Evolutionary conservation across 30 jellyfish, hydroid and myxozoan species (phyloP).

Genomic region (Turritopsis dohrnii): DNA sequence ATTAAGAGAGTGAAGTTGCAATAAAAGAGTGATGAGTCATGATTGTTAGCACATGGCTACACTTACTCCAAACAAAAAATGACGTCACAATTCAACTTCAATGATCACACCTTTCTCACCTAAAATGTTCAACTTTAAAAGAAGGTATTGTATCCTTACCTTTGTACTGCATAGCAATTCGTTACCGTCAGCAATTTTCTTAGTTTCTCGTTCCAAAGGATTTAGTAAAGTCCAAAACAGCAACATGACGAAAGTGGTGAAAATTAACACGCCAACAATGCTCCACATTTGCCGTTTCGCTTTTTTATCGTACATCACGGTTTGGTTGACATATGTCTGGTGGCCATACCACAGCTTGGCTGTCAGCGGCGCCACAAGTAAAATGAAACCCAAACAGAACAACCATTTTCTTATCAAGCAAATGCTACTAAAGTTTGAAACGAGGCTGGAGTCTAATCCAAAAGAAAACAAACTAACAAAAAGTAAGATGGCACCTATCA

Average conservation of each 20-base stretch:
- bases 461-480: conserved; percentile 64
- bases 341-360: conserved; percentile 69
- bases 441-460: conserved; percentile 61
- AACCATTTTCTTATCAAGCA: conserved; percentile 79
- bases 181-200: conserved; percentile 39
- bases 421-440: conserved; percentile 49
- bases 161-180: conserved; percentile 35
- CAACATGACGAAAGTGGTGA: conserved; percentile 37
- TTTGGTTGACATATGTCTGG: conserved; percentile 41
- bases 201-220: conserved; percentile 54
- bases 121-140: background rate
- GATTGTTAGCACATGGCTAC: no score
- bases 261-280: conserved; percentile 31
- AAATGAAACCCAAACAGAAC: conserved; percentile 56
- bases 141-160: no score
- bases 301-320: conserved; percentile 40
- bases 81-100: no score
- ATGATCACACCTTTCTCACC: no score
- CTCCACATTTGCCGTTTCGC: conserved; percentile 28
- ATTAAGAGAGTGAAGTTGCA: no score
- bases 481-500: conserved; percentile 68
- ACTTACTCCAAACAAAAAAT: no score
- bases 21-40: no score
- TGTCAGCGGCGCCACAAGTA: conserved; percentile 57
- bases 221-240: conserved; percentile 59